Evolutionary conservation across 2,797 vertebrate species (phyloP), one percentile per base, ranked within the genome.

Genomic region (Microctenopoma stevenorrisi): DNA sequence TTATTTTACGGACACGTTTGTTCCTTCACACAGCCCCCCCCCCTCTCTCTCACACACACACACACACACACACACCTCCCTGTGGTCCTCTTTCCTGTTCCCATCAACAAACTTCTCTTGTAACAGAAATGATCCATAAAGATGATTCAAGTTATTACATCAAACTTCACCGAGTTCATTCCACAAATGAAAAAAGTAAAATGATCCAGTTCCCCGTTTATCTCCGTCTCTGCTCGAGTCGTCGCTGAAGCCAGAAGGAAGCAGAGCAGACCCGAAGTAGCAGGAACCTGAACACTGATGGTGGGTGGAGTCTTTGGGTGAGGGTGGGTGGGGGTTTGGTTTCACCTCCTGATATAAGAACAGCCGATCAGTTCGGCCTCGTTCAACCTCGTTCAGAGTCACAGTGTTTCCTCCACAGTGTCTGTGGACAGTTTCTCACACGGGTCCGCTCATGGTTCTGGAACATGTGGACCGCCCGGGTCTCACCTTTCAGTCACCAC

Each of bases 281-380:
- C 8, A 16, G 15, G 30, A 55, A 56, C 51, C 25, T 0, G 6
- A 95, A 94, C 93, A 94, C 93, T 10, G 35, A 37, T 92, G 59
- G 89, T 87, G 88, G 57, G 48, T 33, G 30, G 30, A 7, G 55
- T 62, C 22, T 73, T 62, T 73, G 93, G 92, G 93, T 90, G 94
- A 92, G 92, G 93, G 91, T 84, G 92, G 92, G 88, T 91, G 91
- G 89, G 89, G 92, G 92, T 86, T 56, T 59, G 26, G 18, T 18
- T 18, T 18, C 18, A 18, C 18, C 18, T 18, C 18, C 18, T 18
- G 18, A 18, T 18, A 18, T 18, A 18, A 18, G 18, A 18, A 18
- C 18, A 18, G 18, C 18, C 18, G 18, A 18, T 18, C 18, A 18
- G 18, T 18, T 18, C 18, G 18, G 18, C 18, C 18, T 18, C 18